Evolutionary conservation across 2,888 invertebrate genomes (phyloP).

Genomic region (Lymantria monacha): DNA sequence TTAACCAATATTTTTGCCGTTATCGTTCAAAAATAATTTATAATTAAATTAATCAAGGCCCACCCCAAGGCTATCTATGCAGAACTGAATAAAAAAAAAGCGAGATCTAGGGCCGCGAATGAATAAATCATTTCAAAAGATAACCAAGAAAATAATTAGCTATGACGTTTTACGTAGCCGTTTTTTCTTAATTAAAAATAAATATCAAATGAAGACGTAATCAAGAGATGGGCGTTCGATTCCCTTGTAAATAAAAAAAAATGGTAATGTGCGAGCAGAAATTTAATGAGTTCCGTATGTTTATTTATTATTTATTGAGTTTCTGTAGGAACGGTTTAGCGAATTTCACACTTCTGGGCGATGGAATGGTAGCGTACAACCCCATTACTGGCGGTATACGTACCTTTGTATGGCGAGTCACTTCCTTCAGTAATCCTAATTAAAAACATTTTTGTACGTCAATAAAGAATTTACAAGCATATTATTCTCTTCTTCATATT

Average conservation of each 20-base stretch:
- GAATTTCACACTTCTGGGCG: too few relatives aligned
- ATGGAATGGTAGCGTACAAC: too few relatives aligned
- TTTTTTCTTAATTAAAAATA: conserved; percentile 79
- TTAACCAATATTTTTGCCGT: conserved; percentile 37
- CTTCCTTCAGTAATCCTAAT: too few relatives aligned
- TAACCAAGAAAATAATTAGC: conserved; percentile 76
- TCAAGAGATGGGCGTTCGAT: conserved; percentile 43
- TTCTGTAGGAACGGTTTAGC: too few relatives aligned
- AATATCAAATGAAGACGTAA: conserved; percentile 72
- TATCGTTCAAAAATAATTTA: conserved; percentile 45
- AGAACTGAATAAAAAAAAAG: conserved; percentile 48
- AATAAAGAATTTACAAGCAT: too few relatives aligned
- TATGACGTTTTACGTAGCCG: conserved; percentile 42
- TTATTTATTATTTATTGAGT: background rate
- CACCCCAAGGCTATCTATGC: conserved; percentile 50
- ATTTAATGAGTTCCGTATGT: conserved; percentile 16
- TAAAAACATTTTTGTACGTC: too few relatives aligned
- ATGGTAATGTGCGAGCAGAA: background rate
- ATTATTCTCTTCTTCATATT: too few relatives aligned
- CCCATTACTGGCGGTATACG: too few relatives aligned
- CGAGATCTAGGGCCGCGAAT: conserved; percentile 36
- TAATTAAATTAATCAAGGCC: conserved; percentile 54
- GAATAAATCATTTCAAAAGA: conserved; percentile 74
- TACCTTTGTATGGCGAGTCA: too few relatives aligned
- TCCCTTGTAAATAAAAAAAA: conserved; percentile 18